A percentile compares a stretch with the other conserved stretches of the same genome.
Conservation (phyloP, 2,113 vertebrate species). For the Burhinus bistriatus region DNA sequence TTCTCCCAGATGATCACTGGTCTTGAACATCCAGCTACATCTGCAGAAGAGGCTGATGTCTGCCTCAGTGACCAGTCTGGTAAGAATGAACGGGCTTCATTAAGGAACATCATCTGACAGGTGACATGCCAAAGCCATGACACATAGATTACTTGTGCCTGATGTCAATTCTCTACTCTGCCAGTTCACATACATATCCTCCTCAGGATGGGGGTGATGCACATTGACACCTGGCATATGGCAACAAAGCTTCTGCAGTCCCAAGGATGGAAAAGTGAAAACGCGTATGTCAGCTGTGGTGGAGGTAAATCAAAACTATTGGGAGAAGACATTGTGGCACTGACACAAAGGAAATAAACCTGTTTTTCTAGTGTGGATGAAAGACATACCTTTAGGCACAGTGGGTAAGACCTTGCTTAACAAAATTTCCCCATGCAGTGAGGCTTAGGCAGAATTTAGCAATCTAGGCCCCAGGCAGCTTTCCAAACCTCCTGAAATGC, state of each 20-base stretch:
- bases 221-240: not conserved
- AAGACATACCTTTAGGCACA: not conserved
- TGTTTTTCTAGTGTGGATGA: not conserved
- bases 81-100: not conserved
- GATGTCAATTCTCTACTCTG: not conserved
- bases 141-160: not conserved
- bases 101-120: not conserved
- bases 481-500: not conserved
- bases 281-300: not conserved
- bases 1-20: not conserved
- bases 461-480: not conserved
- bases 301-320: not conserved
- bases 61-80: not conserved
- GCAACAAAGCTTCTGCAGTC: not conserved
- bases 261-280: not conserved
- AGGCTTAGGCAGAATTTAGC: not conserved
- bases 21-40: not conserved
- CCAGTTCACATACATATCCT: not conserved
- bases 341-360: not conserved
- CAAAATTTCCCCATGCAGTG: not conserved
- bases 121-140: not conserved
- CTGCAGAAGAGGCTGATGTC: not conserved
- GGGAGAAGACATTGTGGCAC: not conserved
- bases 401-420: not conserved
- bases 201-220: not conserved